A percentile compares a stretch with the other conserved stretches of the same genome.
Evolutionary conservation across 1,140 invertebrate species (phyloP).

Genomic region (Sitobion miscanthi): DNA sequence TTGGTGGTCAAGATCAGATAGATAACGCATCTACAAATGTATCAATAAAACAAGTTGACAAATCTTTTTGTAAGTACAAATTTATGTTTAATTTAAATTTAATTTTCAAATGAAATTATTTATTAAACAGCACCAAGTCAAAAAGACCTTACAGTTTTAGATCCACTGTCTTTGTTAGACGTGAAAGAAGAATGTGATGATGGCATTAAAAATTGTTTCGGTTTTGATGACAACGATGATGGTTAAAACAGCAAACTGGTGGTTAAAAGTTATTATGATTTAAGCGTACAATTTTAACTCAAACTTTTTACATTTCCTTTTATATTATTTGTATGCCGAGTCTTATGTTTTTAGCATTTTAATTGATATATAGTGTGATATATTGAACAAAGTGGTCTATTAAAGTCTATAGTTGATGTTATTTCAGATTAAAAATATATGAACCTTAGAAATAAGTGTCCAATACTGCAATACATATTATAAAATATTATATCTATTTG

Average conservation of each 20-base stretch:
- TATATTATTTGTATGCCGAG: conserved; percentile 12
- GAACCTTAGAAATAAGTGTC: not conserved
- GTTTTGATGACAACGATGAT: conserved; percentile 76
- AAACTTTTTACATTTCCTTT: conserved; percentile 30
- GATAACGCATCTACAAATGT: conserved; percentile 57
- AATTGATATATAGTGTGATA: not conserved
- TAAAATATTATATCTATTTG: not conserved
- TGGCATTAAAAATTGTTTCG: conserved; percentile 79
- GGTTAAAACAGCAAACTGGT: conserved; percentile 58
- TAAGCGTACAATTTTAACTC: not conserved
- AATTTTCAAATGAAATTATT: not conserved
- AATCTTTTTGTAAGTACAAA: conserved; percentile 30
- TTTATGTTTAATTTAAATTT: not conserved
- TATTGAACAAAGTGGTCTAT: conserved; percentile 11
- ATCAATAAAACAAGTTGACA: conserved; percentile 59
- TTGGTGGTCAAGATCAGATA: conserved; percentile 69
- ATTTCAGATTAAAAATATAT: not conserved
- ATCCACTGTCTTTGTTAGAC: conserved; percentile 39
- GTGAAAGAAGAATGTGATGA: conserved; percentile 51
- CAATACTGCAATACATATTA: not conserved
- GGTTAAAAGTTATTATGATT: not conserved
- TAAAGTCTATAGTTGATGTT: not conserved
- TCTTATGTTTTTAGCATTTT: conserved; percentile 9
- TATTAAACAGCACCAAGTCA: conserved; percentile 26
- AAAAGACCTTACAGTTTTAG: conserved; percentile 44